Evolutionary conservation across 2,797 vertebrate species (phyloP).

Genomic region (Lophura swinhoii): DNA sequence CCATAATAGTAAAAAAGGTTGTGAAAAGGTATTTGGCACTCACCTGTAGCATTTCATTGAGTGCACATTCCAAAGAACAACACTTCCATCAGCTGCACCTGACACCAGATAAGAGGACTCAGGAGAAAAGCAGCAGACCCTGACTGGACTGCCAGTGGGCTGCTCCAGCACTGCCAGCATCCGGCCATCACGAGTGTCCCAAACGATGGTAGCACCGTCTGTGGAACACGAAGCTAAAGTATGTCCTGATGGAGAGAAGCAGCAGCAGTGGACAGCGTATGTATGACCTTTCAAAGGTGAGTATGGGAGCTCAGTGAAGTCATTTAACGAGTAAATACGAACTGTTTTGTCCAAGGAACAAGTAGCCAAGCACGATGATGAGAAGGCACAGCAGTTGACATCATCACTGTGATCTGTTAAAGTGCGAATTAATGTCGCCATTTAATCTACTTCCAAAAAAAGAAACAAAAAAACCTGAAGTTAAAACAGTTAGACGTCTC

Average conservation of each 20-base stretch:
- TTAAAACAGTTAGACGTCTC: background rate
- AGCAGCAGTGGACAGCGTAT: conserved; percentile 94
- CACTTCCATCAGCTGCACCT: conserved; percentile 88
- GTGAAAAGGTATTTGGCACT: background rate
- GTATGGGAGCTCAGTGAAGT: conserved; percentile 87
- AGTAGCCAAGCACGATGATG: conserved; percentile 86
- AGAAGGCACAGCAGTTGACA: conserved; percentile 92
- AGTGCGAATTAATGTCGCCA: conserved; percentile 89
- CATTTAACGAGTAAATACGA: conserved; percentile 82
- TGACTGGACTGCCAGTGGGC: conserved; percentile 86
- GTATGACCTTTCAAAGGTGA: conserved; percentile 89
- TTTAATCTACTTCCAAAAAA: conserved; percentile 63
- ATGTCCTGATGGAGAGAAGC: conserved; percentile 89
- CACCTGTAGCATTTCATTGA: conserved; percentile 83
- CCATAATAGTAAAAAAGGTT: background rate
- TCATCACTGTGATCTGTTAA: conserved; percentile 89
- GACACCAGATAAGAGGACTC: conserved; percentile 81
- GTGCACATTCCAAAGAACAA: conserved; percentile 88
- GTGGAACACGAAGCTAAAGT: conserved; percentile 92
- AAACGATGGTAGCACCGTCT: conserved; percentile 88
- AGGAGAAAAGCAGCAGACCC: conserved; percentile 89
- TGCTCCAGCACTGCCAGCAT: conserved; percentile 85
- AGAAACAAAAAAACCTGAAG: conserved; percentile 62
- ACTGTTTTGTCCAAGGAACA: conserved; percentile 95
- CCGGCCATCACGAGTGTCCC: conserved; percentile 83